phyloP scores from a whole-genome alignment of 2,888 invertebrate genomes.

The Serripes groenlandicus region DNA sequence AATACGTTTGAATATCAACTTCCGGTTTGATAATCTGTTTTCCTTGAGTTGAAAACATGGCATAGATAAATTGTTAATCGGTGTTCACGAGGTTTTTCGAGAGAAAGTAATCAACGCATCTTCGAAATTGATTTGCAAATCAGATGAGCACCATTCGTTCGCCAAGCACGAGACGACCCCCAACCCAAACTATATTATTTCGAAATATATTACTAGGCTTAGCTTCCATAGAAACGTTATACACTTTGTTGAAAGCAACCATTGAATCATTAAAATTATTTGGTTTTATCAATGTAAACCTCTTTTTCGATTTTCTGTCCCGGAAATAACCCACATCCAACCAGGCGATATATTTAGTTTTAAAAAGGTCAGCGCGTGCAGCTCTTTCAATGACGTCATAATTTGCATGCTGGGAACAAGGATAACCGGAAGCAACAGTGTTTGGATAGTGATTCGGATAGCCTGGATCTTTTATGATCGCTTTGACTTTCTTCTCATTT shows the following conservation, averaged over 20 bases:
- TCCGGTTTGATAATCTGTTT: constrained; percentile 35
- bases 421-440: constrained; percentile 70
- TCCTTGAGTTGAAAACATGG: constrained; percentile 43
- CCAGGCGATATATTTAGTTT: constrained; percentile 68
- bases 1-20: constrained; percentile 45
- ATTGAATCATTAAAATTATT: background rate
- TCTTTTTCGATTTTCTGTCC: constrained; percentile 40
- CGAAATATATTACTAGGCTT: constrained; percentile 51
- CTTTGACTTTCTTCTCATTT: constrained; percentile 44
- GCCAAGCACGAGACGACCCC: constrained; percentile 64
- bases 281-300: constrained; percentile 54
- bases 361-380: constrained; percentile 53
- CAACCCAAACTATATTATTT: constrained; percentile 66
- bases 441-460: constrained; percentile 73
- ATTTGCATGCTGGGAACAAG: constrained; percentile 70
- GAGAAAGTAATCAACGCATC: constrained; percentile 53
- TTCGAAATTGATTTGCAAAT: constrained; percentile 45
- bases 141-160: constrained; percentile 19
- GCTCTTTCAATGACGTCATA: constrained; percentile 65
- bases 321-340: constrained; percentile 74
- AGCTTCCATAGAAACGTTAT: constrained; percentile 4
- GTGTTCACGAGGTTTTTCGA: constrained; percentile 53
- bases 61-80: constrained; percentile 65
- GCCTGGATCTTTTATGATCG: constrained; percentile 49
- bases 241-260: constrained; percentile 43